Evolutionary conservation across 2,888 invertebrate species (phyloP), one percentile per base, ranked within the genome.

Genomic region (Tetheella fluctuosa): DNA sequence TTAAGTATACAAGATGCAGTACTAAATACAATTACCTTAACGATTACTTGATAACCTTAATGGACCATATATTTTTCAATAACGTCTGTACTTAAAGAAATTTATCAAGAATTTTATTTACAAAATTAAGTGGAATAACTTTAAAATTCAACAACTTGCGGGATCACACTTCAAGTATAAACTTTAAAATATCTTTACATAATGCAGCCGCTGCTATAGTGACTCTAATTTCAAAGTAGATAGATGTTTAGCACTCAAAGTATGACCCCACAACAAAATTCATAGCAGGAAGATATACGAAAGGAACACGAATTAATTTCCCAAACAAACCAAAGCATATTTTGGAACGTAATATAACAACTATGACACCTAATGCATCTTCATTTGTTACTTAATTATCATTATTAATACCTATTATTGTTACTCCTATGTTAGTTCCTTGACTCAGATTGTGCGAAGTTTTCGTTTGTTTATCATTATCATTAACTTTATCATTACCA

Each of bases 381-480:
- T 74, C 73, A 77, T 76, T 68, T 77, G 79, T 82, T 71, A 76
- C 81, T 83, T 85, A 85, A 76, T 82, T 68, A 76, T 72, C 72
- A 79, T 72, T 64, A 78, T 84, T 81, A 83, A 77, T 67, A 81
- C 73, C 73, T 86, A 86, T 83, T 83, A 87, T 83, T 81, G 78
- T 89, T 86, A 89, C 67, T 71, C 81, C 85, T 91, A 91, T 77
- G 79, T 89, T 90, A 91, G 82, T 90, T 89, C 84, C 84, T 87
- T 88, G 88, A 89, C 72, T 90, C 85, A 80, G 84, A 86, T 93
- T 93, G 93, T 93, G 93, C 93, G 92, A 91, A 86, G 79, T 85
- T 89, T 89, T 89, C 85, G 80, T 88, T 89, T 85, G 79, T 81
- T 84, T 76, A 80, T 73, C 72, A 73, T 67, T 75, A 83, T 74